Evolutionary conservation across 2,797 vertebrate species (phyloP).

Genomic region (Chloroceryle inda): DNA sequence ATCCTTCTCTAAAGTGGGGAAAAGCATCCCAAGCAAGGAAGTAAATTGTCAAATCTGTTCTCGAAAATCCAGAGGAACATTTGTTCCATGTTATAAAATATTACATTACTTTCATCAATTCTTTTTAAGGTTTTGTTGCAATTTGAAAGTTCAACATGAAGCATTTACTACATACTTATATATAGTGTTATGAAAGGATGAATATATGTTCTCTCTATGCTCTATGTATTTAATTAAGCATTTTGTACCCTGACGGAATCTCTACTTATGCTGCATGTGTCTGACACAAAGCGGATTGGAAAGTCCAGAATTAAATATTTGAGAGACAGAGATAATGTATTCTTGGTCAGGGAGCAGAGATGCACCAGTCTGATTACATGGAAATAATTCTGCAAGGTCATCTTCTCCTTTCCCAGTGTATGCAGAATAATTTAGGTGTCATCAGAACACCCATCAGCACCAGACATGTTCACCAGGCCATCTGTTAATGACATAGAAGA

Average conservation of each 20-base stretch:
- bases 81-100: background rate
- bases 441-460: background rate
- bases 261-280: background rate
- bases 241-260: constrained; percentile 5
- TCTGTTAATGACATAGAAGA: background rate
- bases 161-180: background rate
- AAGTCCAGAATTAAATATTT: background rate
- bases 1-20: background rate
- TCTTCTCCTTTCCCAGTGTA: background rate
- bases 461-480: background rate
- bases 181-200: constrained; percentile 27
- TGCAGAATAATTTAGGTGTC: background rate
- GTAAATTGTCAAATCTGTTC: background rate
- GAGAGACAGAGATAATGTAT: background rate
- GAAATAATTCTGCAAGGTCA: background rate
- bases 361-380: background rate
- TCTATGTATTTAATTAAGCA: background rate
- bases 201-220: background rate
- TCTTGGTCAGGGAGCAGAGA: background rate
- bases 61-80: background rate
- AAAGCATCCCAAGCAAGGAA: background rate
- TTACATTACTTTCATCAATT: background rate
- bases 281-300: background rate
- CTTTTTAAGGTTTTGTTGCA: background rate
- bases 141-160: background rate